phyloP scores from a whole-genome alignment of 2,797 vertebrate species.

The Eptatretus atami region DNA sequence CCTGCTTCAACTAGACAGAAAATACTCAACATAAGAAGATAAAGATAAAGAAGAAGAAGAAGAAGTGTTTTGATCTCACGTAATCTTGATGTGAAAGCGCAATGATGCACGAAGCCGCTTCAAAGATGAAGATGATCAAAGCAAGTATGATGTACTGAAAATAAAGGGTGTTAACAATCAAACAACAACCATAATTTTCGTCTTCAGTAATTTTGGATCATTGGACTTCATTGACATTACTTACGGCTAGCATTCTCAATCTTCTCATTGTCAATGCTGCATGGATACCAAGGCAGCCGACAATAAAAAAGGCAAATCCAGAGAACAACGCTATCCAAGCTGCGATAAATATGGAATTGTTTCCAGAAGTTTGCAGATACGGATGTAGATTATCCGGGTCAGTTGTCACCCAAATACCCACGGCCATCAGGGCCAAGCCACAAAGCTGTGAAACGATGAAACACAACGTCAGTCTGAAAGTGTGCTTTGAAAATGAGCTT shows the following conservation, averaged over 20 bases:
- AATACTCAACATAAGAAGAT: too few relatives aligned
- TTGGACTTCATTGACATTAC: neutral
- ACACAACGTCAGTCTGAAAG: too few relatives aligned
- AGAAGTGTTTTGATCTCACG: neutral
- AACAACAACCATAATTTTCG: neutral
- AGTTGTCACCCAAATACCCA: neutral
- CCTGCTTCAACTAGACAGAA: too few relatives aligned
- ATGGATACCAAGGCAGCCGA: neutral
- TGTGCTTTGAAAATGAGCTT: too few relatives aligned
- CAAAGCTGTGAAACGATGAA: neutral
- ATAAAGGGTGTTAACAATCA: neutral
- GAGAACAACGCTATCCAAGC: neutral
- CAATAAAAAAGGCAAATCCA: neutral
- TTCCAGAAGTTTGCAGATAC: neutral
- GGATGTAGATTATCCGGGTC: neutral
- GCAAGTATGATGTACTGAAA: conserved; percentile 1
- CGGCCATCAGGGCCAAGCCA: neutral
- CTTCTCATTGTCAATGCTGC: neutral
- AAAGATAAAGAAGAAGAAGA: too few relatives aligned
- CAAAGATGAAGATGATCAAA: conserved; percentile 2
- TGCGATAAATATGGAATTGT: neutral
- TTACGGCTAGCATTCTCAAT: neutral
- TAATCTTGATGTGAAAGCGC: neutral
- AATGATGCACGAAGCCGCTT: conserved; percentile 4
- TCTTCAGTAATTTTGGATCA: neutral